A percentile compares a stretch with the other conserved stretches of the same genome.
phyloP scores from a whole-genome alignment of 2,888 invertebrate genomes.

The Acrobasis consociella region DNA sequence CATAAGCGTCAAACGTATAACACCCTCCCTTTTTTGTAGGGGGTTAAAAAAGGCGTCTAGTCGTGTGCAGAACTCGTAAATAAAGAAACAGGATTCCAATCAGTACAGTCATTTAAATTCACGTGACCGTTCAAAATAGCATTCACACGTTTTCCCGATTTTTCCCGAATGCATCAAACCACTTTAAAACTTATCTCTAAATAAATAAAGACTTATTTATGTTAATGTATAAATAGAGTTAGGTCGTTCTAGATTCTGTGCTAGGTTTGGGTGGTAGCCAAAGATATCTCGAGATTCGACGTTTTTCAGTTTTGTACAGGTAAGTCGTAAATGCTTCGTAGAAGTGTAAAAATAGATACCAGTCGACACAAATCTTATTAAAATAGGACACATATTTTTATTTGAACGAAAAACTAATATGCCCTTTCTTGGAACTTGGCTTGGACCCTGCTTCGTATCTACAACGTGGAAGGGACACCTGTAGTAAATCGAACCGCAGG shows the following conservation, averaged over 20 bases:
- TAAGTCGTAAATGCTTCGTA: not conserved
- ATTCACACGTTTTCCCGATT: not conserved
- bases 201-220: not conserved
- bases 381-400: too few relatives aligned
- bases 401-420: too few relatives aligned
- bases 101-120: constrained; percentile 24
- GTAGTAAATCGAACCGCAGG: too few relatives aligned
- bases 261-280: constrained; percentile 14
- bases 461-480: too few relatives aligned
- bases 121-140: constrained; percentile 24
- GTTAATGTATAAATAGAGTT: not conserved
- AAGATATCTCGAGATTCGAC: constrained; percentile 8
- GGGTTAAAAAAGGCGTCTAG: not conserved
- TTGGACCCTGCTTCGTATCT: too few relatives aligned
- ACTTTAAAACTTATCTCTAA: constrained; percentile 1
- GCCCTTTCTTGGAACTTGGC: too few relatives aligned
- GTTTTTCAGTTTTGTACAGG: constrained; percentile 10
- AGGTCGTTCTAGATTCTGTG: not conserved
- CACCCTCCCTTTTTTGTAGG: too few relatives aligned
- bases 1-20: too few relatives aligned
- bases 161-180: not conserved
- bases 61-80: constrained; percentile 15
- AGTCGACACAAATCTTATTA: too few relatives aligned
- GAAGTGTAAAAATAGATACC: not conserved
- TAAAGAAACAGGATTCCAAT: constrained; percentile 25